These are phyloP conservation scores for Edolisoma coerulescens DNA, from an alignment of 2,113 vertebrate species.

Conservation along the genomic window DNA sequence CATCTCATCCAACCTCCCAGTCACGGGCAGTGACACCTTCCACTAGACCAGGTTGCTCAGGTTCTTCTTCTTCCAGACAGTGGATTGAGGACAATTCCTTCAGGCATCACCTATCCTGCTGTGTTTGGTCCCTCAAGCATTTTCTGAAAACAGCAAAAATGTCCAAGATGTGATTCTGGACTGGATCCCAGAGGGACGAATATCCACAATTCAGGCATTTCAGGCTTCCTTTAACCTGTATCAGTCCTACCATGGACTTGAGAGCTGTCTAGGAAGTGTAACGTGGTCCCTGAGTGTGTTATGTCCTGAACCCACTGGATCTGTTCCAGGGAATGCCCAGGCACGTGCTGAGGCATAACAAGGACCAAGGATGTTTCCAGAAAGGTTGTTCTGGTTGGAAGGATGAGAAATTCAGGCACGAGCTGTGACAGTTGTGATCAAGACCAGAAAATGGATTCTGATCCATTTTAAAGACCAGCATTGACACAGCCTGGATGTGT, in stretches of 20 bases:
- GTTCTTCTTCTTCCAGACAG: neutral
- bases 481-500: neutral
- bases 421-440: neutral
- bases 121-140: neutral
- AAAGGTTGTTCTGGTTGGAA: neutral
- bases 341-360: neutral
- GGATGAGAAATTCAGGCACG: neutral
- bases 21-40: neutral
- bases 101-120: neutral
- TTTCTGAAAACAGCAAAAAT: neutral
- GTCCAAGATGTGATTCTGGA: neutral
- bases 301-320: neutral
- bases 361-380: neutral
- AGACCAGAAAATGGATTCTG: neutral
- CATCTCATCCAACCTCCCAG: neutral
- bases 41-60: neutral
- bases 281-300: rapidly evolving
- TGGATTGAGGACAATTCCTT: neutral
- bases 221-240: neutral
- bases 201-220: neutral
- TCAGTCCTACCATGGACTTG: neutral
- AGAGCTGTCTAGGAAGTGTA: neutral
- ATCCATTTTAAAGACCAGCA: neutral
- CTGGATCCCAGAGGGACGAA: neutral
- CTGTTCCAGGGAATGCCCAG: neutral